Conservation (phyloP, 2,888 invertebrate species). For the Folsomia manolachei region DNA sequence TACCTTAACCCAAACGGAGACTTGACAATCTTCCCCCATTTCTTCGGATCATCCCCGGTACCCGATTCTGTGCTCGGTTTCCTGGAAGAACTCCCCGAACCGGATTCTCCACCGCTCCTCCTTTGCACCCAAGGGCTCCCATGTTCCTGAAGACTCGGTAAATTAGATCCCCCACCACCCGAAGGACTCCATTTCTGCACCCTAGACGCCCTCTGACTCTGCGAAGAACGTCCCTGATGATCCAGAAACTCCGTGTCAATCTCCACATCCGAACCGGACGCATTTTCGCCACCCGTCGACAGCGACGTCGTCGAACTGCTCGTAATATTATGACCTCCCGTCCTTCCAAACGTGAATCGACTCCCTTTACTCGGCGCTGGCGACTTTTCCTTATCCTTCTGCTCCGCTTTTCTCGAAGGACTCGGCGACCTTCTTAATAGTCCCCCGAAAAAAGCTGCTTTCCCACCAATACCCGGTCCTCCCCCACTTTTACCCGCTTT, state of each 20-base stretch:
- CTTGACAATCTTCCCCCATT: constrained; percentile 50
- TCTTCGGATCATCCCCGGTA: constrained; percentile 38
- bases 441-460: constrained; percentile 49
- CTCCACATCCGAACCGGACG: constrained; percentile 32
- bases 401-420: constrained; percentile 42
- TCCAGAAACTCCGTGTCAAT: constrained; percentile 62
- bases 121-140: constrained; percentile 48
- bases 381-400: constrained; percentile 35
- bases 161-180: constrained; percentile 27
- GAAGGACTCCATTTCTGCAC: constrained; percentile 46
- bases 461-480: constrained; percentile 46
- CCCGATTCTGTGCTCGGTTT: constrained; percentile 16
- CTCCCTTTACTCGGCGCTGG: constrained; percentile 36
- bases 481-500: constrained; percentile 33
- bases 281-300: not conserved
- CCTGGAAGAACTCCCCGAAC: constrained; percentile 8
- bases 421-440: constrained; percentile 47
- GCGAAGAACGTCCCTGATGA: constrained; percentile 72
- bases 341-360: constrained; percentile 44
- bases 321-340: constrained; percentile 15
- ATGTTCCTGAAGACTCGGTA: constrained; percentile 46
- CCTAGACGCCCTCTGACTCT: constrained; percentile 52
- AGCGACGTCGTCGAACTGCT: not conserved
- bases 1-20: constrained; percentile 50
- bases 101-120: constrained; percentile 34